These are phyloP conservation scores for Euschistus heros DNA, from an alignment of 1,140 invertebrate genomes.

Conservation along the genomic window DNA sequence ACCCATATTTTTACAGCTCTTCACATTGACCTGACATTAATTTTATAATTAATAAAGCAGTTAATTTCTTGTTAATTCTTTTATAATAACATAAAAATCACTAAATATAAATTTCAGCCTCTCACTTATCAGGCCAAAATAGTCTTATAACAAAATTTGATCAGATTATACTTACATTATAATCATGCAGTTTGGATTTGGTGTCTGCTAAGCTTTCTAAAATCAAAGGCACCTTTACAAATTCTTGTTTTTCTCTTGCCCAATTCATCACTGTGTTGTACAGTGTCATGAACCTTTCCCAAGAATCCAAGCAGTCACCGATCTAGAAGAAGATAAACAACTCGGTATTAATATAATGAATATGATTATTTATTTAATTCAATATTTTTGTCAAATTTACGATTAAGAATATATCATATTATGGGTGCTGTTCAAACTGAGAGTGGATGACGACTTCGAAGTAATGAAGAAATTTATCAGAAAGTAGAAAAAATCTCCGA, in stretches of 20 bases:
- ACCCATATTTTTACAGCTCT: slow-evolving; percentile 76
- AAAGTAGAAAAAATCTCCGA: too few species aligned
- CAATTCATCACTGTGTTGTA: slow-evolving; percentile 70
- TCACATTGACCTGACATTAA: slow-evolving; percentile 61
- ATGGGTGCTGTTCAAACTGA: too few species aligned
- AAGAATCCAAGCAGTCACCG: slow-evolving; percentile 76
- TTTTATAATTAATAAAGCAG: not conserved
- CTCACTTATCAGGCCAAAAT: too few species aligned
- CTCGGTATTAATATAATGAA: too few species aligned
- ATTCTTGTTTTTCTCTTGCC: slow-evolving; percentile 68
- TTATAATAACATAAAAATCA: slow-evolving; percentile 61
- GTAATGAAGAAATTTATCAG: too few species aligned
- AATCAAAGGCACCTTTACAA: slow-evolving; percentile 63
- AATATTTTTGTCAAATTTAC: too few species aligned
- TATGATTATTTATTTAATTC: too few species aligned
- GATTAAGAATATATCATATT: too few species aligned
- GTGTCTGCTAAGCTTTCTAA: slow-evolving; percentile 67
- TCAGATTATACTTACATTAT: slow-evolving; percentile 52
- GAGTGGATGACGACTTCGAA: too few species aligned
- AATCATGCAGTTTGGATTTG: slow-evolving; percentile 74
- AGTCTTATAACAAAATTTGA: not conserved
- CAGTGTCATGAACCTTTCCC: slow-evolving; percentile 72
- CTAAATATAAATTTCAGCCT: not conserved
- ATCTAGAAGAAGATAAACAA: slow-evolving; percentile 42
- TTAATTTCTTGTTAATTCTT: too few species aligned